A percentile compares a stretch with the other conserved stretches of the same genome.
These are phyloP conservation scores for Tachina grossa DNA, from an alignment of 2,888 invertebrate genomes.

Conservation along the genomic window DNA sequence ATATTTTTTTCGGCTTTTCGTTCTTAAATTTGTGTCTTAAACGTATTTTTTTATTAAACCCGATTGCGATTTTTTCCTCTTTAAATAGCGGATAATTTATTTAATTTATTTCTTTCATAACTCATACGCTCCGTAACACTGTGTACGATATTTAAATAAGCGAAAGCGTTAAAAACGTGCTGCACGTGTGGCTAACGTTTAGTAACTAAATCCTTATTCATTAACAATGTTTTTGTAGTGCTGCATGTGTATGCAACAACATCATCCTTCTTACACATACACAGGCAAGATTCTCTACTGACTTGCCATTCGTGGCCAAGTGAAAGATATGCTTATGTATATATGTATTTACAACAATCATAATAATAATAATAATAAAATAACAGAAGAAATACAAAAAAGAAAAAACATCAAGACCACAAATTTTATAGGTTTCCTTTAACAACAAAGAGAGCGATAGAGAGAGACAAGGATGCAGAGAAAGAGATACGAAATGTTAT, in stretches of 20 bases:
- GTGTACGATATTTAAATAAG: background rate
- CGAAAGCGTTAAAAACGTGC: slow-evolving; percentile 73
- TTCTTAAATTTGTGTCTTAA: background rate
- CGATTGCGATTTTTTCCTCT: slow-evolving; percentile 17
- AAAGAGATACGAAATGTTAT: slow-evolving; percentile 64
- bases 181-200: slow-evolving; percentile 80
- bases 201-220: slow-evolving; percentile 77
- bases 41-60: background rate
- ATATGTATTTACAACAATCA: slow-evolving; percentile 21
- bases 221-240: slow-evolving; percentile 46
- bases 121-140: slow-evolving; percentile 61
- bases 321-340: slow-evolving; percentile 40
- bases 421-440: slow-evolving; percentile 54
- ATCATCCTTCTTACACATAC: slow-evolving; percentile 57
- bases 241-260: slow-evolving; percentile 55
- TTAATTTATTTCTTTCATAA: slow-evolving; percentile 22
- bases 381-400: slow-evolving; percentile 46
- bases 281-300: slow-evolving; percentile 51
- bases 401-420: slow-evolving; percentile 35
- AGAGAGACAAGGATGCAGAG: slow-evolving; percentile 64
- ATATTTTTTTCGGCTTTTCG: background rate
- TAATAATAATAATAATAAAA: slow-evolving; percentile 43
- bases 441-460: slow-evolving; percentile 59
- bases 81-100: slow-evolving; percentile 52
- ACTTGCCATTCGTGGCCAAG: slow-evolving; percentile 62